Evolutionary conservation across 2,888 invertebrate genomes (phyloP).

Genomic region (Rhodophaea formosa): DNA sequence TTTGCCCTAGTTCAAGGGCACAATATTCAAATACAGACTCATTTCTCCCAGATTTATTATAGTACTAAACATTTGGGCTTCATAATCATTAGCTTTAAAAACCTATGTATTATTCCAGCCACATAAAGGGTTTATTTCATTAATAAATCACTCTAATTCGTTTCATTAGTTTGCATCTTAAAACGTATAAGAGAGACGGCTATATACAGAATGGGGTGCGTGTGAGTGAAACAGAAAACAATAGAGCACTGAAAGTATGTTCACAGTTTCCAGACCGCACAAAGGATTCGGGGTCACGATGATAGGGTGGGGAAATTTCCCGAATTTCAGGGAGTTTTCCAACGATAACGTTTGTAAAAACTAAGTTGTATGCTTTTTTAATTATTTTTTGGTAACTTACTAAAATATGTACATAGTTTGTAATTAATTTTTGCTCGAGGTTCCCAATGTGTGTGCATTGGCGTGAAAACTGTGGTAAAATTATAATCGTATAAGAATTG

Average conservation of each 20-base stretch:
- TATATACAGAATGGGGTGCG: conserved; percentile 26
- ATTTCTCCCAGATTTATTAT: not conserved
- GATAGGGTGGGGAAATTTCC: conserved; percentile 40
- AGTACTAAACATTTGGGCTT: not conserved
- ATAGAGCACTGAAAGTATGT: conserved; percentile 55
- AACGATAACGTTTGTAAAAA: not conserved
- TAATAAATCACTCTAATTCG: conserved; percentile 27
- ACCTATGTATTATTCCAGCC: not conserved
- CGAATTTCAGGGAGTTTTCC: conserved; percentile 33
- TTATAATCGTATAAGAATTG: too few species aligned
- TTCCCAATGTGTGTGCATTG: too few species aligned
- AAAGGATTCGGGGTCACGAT: conserved; percentile 61
- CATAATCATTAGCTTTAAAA: not conserved
- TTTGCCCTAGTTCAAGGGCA: not conserved
- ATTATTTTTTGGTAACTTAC: too few species aligned
- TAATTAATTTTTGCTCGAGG: too few species aligned
- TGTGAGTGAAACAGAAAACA: conserved; percentile 45
- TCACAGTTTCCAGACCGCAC: conserved; percentile 60
- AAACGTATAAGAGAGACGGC: conserved; percentile 34
- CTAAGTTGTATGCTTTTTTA: too few species aligned
- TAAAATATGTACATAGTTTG: too few species aligned
- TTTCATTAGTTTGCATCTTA: conserved; percentile 49
- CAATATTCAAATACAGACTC: not conserved
- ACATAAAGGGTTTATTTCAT: not conserved
- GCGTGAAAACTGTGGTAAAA: too few species aligned